These are phyloP conservation scores for Drosophila arawakana DNA, from an alignment of 1,140 invertebrate species.

Conservation along the genomic window DNA sequence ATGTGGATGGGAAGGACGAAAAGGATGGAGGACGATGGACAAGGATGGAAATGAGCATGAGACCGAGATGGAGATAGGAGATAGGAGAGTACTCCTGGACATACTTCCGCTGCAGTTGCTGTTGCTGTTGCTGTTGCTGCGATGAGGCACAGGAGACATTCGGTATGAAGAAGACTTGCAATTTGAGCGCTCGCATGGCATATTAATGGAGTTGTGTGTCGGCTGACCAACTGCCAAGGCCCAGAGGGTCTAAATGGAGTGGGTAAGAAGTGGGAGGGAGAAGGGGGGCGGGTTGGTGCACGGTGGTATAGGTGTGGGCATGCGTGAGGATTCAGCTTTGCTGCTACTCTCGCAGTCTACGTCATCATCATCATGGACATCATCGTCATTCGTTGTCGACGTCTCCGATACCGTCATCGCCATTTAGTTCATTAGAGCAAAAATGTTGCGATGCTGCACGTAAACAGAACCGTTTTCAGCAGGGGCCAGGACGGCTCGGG, in stretches of 20 bases:
- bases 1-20: conserved; percentile 5
- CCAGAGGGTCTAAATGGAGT: not conserved
- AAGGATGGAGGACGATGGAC: not conserved
- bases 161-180: conserved; percentile 70
- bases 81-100: conserved; percentile 20
- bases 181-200: conserved; percentile 76
- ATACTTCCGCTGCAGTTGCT: conserved; percentile 74
- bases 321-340: conserved; percentile 51
- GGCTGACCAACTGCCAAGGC: conserved; percentile 49
- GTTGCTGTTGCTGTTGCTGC: conserved; percentile 21
- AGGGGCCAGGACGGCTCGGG: not conserved
- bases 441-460: conserved; percentile 73
- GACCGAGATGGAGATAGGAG: too few species aligned
- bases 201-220: conserved; percentile 64
- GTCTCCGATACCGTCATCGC: conserved; percentile 40
- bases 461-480: conserved; percentile 26
- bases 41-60: too few species aligned
- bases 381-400: not conserved
- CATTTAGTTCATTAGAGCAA: conserved; percentile 81
- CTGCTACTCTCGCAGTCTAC: conserved; percentile 16
- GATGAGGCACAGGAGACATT: conserved; percentile 37
- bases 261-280: not conserved
- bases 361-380: not conserved
- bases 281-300: not conserved
- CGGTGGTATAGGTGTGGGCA: conserved; percentile 29